phyloP scores from a whole-genome alignment of 2,113 vertebrate species.

The Solenodon paradoxus region DNA sequence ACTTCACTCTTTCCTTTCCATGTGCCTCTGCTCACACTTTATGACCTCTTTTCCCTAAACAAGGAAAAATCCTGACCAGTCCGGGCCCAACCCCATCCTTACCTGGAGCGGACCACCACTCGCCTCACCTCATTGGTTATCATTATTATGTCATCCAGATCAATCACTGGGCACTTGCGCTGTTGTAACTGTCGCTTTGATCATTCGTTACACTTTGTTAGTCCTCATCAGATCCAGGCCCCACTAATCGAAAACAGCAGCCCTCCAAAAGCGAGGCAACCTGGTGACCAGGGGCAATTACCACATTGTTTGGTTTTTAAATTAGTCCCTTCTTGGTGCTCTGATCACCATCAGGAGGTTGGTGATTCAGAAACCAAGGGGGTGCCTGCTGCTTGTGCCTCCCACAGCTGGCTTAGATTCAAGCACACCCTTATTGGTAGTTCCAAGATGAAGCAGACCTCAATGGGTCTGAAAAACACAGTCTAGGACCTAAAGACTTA shows the following conservation, averaged over 20 bases:
- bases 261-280: constrained; percentile 73
- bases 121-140: constrained; percentile 82
- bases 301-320: constrained; percentile 75
- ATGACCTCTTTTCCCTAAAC: constrained; percentile 41
- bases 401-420: neutral
- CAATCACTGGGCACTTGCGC: constrained; percentile 81
- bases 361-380: constrained; percentile 46
- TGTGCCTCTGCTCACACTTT: neutral
- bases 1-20: neutral
- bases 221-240: constrained; percentile 86
- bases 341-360: constrained; percentile 66
- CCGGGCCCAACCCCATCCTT: constrained; percentile 51
- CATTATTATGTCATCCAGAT: constrained; percentile 87
- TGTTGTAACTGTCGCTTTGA: constrained; percentile 84
- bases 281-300: constrained; percentile 75
- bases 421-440: neutral
- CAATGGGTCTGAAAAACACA: neutral
- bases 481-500: neutral
- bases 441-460: neutral
- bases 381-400: neutral
- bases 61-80: constrained; percentile 32
- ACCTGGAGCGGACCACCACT: constrained; percentile 80
- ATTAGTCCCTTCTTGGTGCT: constrained; percentile 71
- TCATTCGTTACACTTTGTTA: constrained; percentile 89
- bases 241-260: constrained; percentile 85